Base-by-base conservation (phyloP, 64 coral and sea anemone species). In the Stichodactyla helianthus region DNA sequence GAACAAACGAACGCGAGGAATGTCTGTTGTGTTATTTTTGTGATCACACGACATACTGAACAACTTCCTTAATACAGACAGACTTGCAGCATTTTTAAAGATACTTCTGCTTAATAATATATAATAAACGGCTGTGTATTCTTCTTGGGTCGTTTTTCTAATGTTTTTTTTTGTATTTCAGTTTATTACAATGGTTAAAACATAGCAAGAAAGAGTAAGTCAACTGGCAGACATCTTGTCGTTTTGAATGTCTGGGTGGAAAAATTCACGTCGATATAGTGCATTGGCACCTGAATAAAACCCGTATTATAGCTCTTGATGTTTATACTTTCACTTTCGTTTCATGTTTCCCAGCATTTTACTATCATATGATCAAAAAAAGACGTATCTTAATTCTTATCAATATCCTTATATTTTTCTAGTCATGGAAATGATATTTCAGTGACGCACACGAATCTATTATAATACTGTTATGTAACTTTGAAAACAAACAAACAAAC, bases 121-220 rank as follows among this genome's bases (percentile, higher is more conserved):
- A 52, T 81, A 28, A 19, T 81, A 6, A 54, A 52, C 52, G 7
- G 7, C n/a, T 9, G 14, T 52, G 4, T 79, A 22, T 51, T 81
- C 14, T 12, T 81, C 6, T 53, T 51, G 19, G 2, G 52, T 51
- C 53, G 2, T 28, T n/a, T 15, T 81, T 52, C 20, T 81, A 52
- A 81, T 51, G 31, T 17, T 16, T 78, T 71, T 76, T 52, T 84
- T 76, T 77, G 82, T 51, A 71, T 88, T 82, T 14, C 88, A 98
- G 95, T 81, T 87, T 98, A 83, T 79, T 98, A 53, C 95, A 92
- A 53, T 98, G 95, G 95, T 87, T 98, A 23, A 98, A 98, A 51
- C 95, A 98, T 81, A 98, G 95, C 76, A 98, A 98, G 87, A 98
- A 98, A 98, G 95, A 98, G 95, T 98, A 92, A 98, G 95, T 93